These are phyloP conservation scores for Thunnus thynnus DNA, from an alignment of 2,113 vertebrate genomes.

Conservation along the genomic window DNA sequence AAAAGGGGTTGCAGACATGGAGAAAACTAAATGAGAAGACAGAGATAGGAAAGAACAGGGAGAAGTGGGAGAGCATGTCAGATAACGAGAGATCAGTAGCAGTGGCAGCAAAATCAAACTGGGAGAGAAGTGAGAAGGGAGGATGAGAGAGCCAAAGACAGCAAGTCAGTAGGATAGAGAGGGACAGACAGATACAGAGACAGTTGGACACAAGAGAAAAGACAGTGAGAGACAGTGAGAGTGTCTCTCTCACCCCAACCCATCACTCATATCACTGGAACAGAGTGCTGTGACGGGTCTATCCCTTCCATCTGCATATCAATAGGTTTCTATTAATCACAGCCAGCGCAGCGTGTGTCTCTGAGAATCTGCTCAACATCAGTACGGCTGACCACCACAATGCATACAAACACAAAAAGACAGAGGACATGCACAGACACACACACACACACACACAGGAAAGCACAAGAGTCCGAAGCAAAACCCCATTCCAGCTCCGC, in stretches of 20 bases:
- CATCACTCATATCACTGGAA: conserved; percentile 53
- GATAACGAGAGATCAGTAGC: conserved; percentile 22
- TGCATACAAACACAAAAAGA: conserved; percentile 39
- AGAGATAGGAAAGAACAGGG: conserved; percentile 10
- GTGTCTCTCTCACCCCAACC: not conserved
- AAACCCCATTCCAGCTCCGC: conserved; percentile 57
- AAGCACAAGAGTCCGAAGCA: conserved; percentile 53
- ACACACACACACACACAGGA: not conserved
- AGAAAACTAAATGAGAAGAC: conserved; percentile 53
- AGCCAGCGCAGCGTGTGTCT: conserved; percentile 56
- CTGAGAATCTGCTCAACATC: conserved; percentile 56
- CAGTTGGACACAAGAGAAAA: conserved; percentile 33
- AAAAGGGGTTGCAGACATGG: not conserved
- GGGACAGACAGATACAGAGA: conserved; percentile 23
- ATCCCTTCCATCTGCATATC: conserved; percentile 70
- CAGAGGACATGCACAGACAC: conserved; percentile 5
- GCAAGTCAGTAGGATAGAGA: conserved; percentile 16
- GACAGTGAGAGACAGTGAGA: conserved; percentile 19
- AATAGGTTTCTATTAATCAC: conserved; percentile 71
- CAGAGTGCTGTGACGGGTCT: conserved; percentile 46
- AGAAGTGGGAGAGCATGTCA: conserved; percentile 30
- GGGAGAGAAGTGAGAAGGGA: not conserved
- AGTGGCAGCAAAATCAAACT: not conserved
- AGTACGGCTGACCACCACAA: conserved; percentile 39
- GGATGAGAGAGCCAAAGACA: conserved; percentile 34